Percentiles rank a stretch among this genome's conserved stretches.
Conservation (phyloP, 1,140 invertebrate species). For the Euglossa dilemma region DNA sequence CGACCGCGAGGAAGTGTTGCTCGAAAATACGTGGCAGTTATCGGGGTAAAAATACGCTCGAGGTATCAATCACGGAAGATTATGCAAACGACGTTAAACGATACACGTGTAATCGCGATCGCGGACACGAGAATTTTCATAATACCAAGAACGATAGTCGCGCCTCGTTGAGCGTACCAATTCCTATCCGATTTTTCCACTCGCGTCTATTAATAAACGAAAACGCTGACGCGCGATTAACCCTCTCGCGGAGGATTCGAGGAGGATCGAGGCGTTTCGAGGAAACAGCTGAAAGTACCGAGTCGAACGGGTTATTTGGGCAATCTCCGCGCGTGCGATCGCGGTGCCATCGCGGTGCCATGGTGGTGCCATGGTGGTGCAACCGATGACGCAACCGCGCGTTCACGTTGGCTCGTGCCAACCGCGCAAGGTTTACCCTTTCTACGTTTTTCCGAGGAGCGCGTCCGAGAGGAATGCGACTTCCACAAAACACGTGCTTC, state of each 20-base stretch:
- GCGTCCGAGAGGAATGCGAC: conserved; percentile 33
- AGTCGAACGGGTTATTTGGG: not conserved
- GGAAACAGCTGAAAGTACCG: too few species aligned
- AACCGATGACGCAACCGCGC: conserved; percentile 21
- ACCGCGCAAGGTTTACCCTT: conserved; percentile 15
- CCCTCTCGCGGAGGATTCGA: not conserved
- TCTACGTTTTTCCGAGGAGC: not conserved
- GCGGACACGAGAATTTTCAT: not conserved
- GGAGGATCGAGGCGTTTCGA: too few species aligned
- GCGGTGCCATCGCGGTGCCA: conserved; percentile 23
- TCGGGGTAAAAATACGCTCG: not conserved
- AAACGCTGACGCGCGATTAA: not conserved
- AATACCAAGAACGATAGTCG: not conserved
- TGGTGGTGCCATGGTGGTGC: conserved; percentile 18
- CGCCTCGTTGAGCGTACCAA: not conserved
- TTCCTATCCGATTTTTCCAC: not conserved
- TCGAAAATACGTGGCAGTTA: not conserved
- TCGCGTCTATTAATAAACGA: not conserved
- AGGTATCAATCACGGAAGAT: not conserved
- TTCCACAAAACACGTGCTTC: conserved; percentile 59
- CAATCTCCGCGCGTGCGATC: not conserved
- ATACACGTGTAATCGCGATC: conserved; percentile 5
- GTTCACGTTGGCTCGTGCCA: conserved; percentile 15
- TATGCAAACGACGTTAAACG: conserved; percentile 17
- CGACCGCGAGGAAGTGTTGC: not conserved